A percentile compares a stretch with the other conserved stretches of the same genome.
Evolutionary conservation across 2,113 vertebrate genomes (phyloP).

Genomic region (Heliornis fulica): DNA sequence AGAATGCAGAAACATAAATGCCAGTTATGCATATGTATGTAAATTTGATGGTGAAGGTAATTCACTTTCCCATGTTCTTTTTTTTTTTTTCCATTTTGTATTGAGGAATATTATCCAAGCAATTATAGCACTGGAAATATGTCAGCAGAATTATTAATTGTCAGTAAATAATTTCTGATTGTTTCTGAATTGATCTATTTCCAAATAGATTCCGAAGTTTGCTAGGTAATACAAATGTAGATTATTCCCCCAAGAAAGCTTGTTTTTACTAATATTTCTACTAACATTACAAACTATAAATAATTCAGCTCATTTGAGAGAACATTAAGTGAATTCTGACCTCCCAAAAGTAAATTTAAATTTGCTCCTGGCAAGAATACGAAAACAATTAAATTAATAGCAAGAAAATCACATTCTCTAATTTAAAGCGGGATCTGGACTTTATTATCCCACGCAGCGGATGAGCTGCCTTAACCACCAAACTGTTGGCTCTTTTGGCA

Average conservation of each 20-base stretch:
- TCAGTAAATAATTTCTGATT: background rate
- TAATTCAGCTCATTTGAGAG: background rate
- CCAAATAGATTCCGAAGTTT: background rate
- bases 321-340: slow-evolving; percentile 33
- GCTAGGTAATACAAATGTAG: background rate
- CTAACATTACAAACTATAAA: background rate
- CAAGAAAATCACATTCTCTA: slow-evolving; percentile 34
- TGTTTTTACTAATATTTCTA: background rate
- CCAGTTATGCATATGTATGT: slow-evolving; percentile 26
- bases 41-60: slow-evolving; percentile 37
- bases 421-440: slow-evolving; percentile 17
- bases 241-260: background rate
- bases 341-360: slow-evolving; percentile 33
- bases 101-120: background rate
- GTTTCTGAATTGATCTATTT: background rate
- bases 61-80: slow-evolving; percentile 16
- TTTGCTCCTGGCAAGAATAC: slow-evolving; percentile 42
- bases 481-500: background rate
- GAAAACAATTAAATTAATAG: slow-evolving; percentile 48
- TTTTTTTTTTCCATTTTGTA: background rate
- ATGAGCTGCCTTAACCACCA: slow-evolving; percentile 22
- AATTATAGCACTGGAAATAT: background rate
- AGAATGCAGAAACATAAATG: slow-evolving; percentile 2
- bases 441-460: slow-evolving; percentile 37
- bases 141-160: background rate